Base-by-base conservation (phyloP, 2,113 vertebrate genomes). In the Seriola rivoliana region DNA sequence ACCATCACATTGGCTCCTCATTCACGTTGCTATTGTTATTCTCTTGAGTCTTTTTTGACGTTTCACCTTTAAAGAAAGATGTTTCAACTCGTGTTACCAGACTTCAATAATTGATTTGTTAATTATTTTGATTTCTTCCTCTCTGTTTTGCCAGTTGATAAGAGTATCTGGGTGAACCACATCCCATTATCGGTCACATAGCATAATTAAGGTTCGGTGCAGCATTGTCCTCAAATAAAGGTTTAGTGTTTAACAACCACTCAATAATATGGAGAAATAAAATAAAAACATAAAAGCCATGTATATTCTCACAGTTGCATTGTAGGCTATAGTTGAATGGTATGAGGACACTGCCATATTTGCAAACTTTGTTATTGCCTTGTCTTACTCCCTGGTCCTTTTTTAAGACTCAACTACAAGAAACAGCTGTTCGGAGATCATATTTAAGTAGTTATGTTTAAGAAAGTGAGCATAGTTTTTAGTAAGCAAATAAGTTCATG, bases 51-150 rank as follows among this genome's bases (percentile, higher is more conserved):
- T 77, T 85, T 74, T 73, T 54, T 86, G 58, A 76, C 63, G 68
- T 83, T 90, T 92, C 40, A 71, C 65, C 65, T 84, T 67, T 46
- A 13, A 82, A 65, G 9, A 68, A 75, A 71, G 17, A 68, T 59
- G 46, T 85, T 82, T 71, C 58, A 83, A 77, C 23, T 66, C 0
- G 0, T 55, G 42, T 62, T 42, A 68, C 32, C 1, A 65, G 66
- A 84, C 52, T 67, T 84, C 46, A 40, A 14, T 67, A 69, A 79
- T 46, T 65, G 13, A 12, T 70, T 38, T 65, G 54, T 46, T 75
- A 25, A 67, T 82, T 74, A 40, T 63, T 73, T 75, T 73, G 11
- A 73, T 79, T 58, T 32, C 23, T 59, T 46, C 9, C 36, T 11
- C n/a, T 78, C 23, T 60, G 14, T 23, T 71, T 75, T 23, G 25